Conservation (phyloP, 2,113 vertebrate species). For the Platichthys flesus region DNA sequence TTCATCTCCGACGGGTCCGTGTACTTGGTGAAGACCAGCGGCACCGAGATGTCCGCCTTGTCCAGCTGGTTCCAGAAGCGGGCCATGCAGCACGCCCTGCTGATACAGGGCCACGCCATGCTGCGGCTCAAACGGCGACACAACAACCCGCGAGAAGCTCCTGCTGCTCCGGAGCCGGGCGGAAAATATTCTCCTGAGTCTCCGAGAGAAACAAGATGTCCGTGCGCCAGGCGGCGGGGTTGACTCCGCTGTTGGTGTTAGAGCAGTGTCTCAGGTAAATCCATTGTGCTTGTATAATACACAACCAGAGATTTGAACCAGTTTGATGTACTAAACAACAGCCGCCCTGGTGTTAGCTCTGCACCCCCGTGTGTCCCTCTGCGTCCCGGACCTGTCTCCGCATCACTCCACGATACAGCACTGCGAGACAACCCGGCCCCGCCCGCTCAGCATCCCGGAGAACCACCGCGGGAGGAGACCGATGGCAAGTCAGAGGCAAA, state of each 20-base stretch:
- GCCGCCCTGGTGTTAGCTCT: background rate
- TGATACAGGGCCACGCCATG: conserved; percentile 99
- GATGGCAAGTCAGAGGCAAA: conserved; percentile 17
- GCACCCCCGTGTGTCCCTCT: conserved; percentile 24
- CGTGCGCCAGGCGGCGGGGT: conserved; percentile 32
- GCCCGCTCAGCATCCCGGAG: conserved; percentile 79
- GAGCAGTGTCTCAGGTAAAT: conserved; percentile 17
- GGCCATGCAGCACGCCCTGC: conserved; percentile 96
- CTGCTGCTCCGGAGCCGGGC: background rate
- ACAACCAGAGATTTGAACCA: background rate
- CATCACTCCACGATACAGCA: conserved; percentile 63
- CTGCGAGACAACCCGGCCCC: conserved; percentile 71
- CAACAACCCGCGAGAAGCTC: background rate
- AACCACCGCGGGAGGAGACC: conserved; percentile 39
- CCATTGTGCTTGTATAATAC: conserved; percentile 26
- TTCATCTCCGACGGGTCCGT: conserved; percentile 91
- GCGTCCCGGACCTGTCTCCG: conserved; percentile 43
- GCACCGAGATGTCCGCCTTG: conserved; percentile 96
- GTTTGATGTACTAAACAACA: background rate
- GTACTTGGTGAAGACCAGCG: conserved; percentile 94
- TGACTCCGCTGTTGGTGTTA: conserved; percentile 12
- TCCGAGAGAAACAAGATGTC: conserved; percentile 65
- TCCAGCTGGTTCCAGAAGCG: conserved; percentile 98
- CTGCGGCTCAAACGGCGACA: conserved; percentile 25
- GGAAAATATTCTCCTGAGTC: background rate